Evolutionary conservation across 2,797 vertebrate genomes (phyloP).

Genomic region (Lophura swinhoii): DNA sequence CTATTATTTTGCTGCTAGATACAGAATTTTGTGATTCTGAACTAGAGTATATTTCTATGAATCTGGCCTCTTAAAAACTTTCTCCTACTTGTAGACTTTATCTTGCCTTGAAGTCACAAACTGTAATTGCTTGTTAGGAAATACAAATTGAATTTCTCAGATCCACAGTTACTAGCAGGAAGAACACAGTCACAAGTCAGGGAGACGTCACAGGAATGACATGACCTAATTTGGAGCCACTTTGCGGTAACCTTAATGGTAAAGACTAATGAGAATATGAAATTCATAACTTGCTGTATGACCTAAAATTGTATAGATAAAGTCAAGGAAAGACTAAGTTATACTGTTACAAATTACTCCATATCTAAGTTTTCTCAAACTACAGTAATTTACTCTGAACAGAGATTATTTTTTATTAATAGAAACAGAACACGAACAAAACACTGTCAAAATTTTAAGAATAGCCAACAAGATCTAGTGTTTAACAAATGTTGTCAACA

Average conservation of each 20-base stretch:
- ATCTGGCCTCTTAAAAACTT: neutral
- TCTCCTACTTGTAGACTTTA: neutral
- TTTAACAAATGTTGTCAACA: neutral
- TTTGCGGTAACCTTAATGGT: neutral
- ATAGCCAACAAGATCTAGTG: neutral
- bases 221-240: neutral
- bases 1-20: neutral
- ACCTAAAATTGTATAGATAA: neutral
- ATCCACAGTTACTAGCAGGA: neutral
- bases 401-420: neutral
- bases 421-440: neutral
- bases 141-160: neutral
- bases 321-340: neutral
- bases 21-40: neutral
- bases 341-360: neutral
- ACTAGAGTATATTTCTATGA: neutral
- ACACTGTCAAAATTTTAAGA: neutral
- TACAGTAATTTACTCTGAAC: neutral
- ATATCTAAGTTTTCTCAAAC: neutral
- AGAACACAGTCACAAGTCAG: neutral
- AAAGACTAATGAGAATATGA: neutral
- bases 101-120: neutral
- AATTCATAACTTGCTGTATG: neutral
- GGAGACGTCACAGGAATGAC: accelerated
- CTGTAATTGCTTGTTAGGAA: neutral